Percentiles rank a stretch among this genome's conserved stretches.
phyloP scores from a whole-genome alignment of 2,888 invertebrate genomes.

The Ochropacha duplaris region DNA sequence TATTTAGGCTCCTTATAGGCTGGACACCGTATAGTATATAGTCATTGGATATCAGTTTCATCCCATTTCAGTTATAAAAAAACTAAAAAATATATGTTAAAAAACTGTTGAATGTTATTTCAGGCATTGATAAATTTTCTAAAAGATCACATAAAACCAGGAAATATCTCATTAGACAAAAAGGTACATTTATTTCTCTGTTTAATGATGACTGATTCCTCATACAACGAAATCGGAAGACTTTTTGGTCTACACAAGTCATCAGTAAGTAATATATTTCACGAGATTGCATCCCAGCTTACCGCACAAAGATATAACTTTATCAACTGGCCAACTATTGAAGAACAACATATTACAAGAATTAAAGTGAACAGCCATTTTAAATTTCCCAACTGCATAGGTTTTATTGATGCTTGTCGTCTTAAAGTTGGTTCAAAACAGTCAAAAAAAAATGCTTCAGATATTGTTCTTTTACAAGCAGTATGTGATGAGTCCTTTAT shows the following conservation, averaged over 20 bases:
- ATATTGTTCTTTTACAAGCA: slow-evolving; percentile 66
- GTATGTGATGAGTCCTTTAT: slow-evolving; percentile 72
- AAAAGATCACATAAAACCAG: slow-evolving; percentile 43
- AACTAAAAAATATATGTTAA: too few relatives aligned
- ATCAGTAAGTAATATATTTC: slow-evolving; percentile 64
- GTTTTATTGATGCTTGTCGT: slow-evolving; percentile 70
- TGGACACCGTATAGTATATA: too few relatives aligned
- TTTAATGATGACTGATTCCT: slow-evolving; percentile 60
- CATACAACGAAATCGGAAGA: slow-evolving; percentile 63
- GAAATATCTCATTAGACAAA: slow-evolving; percentile 60
- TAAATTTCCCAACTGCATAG: slow-evolving; percentile 75
- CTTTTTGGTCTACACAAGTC: slow-evolving; percentile 70
- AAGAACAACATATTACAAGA: slow-evolving; percentile 72
- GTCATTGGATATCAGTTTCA: too few relatives aligned
- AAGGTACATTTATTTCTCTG: slow-evolving; percentile 73
- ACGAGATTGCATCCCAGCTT: slow-evolving; percentile 61
- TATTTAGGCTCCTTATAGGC: too few relatives aligned
- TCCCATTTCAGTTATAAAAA: too few relatives aligned
- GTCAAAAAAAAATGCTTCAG: slow-evolving; percentile 48
- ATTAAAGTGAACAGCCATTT: slow-evolving; percentile 67
- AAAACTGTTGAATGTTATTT: slow-evolving; percentile 31
- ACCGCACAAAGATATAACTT: slow-evolving; percentile 59
- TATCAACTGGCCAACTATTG: slow-evolving; percentile 70
- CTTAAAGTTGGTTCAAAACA: slow-evolving; percentile 62
- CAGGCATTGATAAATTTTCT: slow-evolving; percentile 62